Evolutionary conservation across 2,888 invertebrate species (phyloP).

Genomic region (Platycnemis pennipes): DNA sequence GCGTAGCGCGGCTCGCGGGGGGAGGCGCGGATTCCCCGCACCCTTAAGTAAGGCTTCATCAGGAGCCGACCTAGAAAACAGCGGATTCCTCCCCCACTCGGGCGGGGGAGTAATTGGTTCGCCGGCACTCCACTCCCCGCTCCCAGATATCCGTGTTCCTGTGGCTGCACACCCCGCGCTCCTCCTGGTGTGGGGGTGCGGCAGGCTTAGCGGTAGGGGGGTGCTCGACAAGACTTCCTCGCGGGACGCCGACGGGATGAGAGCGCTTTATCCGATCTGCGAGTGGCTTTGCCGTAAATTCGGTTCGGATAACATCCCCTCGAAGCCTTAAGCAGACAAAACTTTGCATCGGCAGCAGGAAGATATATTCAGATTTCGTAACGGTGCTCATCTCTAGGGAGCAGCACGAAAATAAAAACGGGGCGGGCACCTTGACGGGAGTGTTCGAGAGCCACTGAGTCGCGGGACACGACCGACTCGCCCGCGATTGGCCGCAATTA

Average conservation of each 20-base stretch:
- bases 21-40: background rate
- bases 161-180: background rate
- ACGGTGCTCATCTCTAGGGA: too few relatives aligned
- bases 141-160: background rate
- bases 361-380: background rate
- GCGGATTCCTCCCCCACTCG: background rate
- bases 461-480: too few relatives aligned
- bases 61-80: slow-evolving; percentile 24
- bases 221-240: too few relatives aligned
- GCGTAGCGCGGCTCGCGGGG: background rate
- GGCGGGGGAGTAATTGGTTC: slow-evolving; percentile 18
- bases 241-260: too few relatives aligned
- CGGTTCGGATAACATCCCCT: background rate
- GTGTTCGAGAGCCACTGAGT: too few relatives aligned
- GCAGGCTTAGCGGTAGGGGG: too few relatives aligned
- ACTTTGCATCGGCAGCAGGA: background rate
- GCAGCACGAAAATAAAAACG: too few relatives aligned
- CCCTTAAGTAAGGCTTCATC: background rate
- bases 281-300: background rate
- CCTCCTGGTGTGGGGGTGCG: too few relatives aligned
- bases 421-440: too few relatives aligned
- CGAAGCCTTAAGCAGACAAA: background rate
- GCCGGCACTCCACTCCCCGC: background rate
- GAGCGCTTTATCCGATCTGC: background rate
- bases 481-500: too few relatives aligned